Conservation (phyloP, 2,888 invertebrate species). For the Nesidiocoris tenuis region DNA sequence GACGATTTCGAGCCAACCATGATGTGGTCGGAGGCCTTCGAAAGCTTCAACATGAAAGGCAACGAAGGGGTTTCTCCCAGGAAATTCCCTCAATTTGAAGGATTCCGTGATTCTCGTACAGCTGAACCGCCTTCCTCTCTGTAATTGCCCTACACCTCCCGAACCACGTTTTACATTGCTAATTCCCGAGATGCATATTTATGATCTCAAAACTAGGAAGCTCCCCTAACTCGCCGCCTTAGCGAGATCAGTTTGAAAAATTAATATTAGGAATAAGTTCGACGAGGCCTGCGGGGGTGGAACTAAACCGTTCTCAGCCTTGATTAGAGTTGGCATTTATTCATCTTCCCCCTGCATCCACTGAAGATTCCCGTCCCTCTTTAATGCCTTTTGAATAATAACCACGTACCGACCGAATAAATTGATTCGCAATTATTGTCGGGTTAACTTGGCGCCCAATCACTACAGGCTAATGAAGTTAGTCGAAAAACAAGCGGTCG, state of each 20-base stretch:
- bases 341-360: conserved; percentile 22
- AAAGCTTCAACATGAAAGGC: no score
- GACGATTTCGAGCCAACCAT: no score
- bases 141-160: conserved; percentile 33
- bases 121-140: not conserved
- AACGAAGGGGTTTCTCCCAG: no score
- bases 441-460: not conserved
- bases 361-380: not conserved
- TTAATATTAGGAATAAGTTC: conserved; percentile 42
- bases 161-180: conserved; percentile 39
- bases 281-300: not conserved
- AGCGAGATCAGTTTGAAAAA: conserved; percentile 40
- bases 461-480: no score
- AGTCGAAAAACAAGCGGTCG: no score
- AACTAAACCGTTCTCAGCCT: conserved; percentile 7
- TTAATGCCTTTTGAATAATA: conserved; percentile 41
- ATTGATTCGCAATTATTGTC: conserved; percentile 35
- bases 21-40: no score
- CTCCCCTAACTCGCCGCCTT: not conserved
- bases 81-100: no score
- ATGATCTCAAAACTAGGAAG: conserved; percentile 33
- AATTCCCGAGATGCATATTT: conserved; percentile 44
- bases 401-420: conserved; percentile 36
- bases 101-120: not conserved
- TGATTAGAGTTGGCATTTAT: conserved; percentile 39